Base-by-base conservation (phyloP, 2,888 invertebrate genomes). In the Pilophorus perplexus region DNA sequence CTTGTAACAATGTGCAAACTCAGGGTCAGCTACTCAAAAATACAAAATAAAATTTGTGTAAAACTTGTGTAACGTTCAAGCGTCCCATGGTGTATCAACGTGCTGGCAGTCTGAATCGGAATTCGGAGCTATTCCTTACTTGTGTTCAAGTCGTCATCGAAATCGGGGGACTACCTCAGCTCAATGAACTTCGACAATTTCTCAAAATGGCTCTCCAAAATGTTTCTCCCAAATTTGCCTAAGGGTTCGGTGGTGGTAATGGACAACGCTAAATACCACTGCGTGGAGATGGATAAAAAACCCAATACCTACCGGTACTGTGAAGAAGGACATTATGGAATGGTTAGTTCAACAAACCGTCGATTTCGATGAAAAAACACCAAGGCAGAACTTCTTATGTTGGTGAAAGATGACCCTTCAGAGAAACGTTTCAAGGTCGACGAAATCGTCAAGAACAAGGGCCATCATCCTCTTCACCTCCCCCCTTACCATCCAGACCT, bases 221-320 rank as follows among this genome's bases (percentile, higher is more conserved):
- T n/a, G 44, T 3, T 44, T 2, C 44, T 44, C 44, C 44, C 44
- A 18, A 44, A 44, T 44, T 44, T 16, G 18, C 44, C 44, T 16
- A 18, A n/a, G 18, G 44, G 18, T 16, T 44, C 44, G 44, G 44
- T 2, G n/a, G 44, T 44, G n/a, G 16, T 44, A 18, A 44, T 44
- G 44, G 4, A 6, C 44, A 44, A 18, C 2, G 44, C 44, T 2
- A 44, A 44, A 44, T 44, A 44, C 44, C 44, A 18, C 18, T 44
- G 44, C 18, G 44, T 44, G n/a, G 16, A 44, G 18, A 44, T 42
- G 16, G 18, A 44, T 18, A 44, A 44, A 6, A n/a, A 18, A 3
- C 12, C 44, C 14, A 3, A 44, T n/a, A n/a, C 44, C 10, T 2
- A 16, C 18, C 44, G 1, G 18, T 18, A 10, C 44, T 44, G 44